Evolutionary conservation across 2,888 invertebrate species (phyloP).

Genomic region (Pyrrhia umbra): DNA sequence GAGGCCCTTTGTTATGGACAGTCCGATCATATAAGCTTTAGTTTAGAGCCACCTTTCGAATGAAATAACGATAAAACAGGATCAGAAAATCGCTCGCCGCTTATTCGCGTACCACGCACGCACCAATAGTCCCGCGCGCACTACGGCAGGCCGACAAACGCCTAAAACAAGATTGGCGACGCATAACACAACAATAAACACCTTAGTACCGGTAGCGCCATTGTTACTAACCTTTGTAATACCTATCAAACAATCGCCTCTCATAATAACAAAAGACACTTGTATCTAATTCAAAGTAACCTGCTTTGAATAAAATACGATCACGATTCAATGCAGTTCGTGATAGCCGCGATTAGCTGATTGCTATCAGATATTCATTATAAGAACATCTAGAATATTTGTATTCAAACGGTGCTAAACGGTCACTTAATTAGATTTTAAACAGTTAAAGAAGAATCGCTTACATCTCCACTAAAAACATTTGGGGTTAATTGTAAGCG

Average conservation of each 20-base stretch:
- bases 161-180: conserved; percentile 7
- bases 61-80: too few relatives aligned
- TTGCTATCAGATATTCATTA: conserved; percentile 22
- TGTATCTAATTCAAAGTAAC: conserved; percentile 8
- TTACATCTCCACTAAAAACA: neutral
- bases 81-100: conserved; percentile 11
- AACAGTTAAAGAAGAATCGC: conserved; percentile 4
- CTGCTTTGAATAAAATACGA: too few relatives aligned
- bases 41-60: too few relatives aligned
- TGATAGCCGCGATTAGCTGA: conserved; percentile 31
- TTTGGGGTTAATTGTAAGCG: neutral
- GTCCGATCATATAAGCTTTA: too few relatives aligned
- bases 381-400: conserved; percentile 21
- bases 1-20: too few relatives aligned
- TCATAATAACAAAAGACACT: neutral
- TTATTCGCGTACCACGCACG: conserved; percentile 5
- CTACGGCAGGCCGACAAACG: neutral
- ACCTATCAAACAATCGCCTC: neutral
- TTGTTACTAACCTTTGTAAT: neutral
- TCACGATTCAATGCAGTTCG: conserved; percentile 46
- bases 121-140: neutral
- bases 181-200: neutral
- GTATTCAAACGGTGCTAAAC: conserved; percentile 20
- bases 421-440: conserved; percentile 8
- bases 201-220: neutral